A percentile compares a stretch with the other conserved stretches of the same genome.
Conservation (phyloP, 2,113 vertebrate species). For the Lipotes vexillifer region DNA sequence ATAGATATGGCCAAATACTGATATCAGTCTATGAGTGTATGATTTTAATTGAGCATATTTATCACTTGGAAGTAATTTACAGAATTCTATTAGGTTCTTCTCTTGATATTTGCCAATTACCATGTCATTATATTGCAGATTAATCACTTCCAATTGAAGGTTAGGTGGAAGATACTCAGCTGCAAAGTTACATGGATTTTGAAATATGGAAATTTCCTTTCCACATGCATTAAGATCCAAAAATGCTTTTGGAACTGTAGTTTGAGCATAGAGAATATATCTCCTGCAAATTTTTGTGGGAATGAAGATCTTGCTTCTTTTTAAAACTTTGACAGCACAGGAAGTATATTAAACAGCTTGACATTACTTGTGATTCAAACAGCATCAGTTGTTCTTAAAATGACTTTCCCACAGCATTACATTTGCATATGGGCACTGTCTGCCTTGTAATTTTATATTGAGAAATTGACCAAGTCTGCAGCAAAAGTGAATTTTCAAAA, state of each 20-base stretch:
- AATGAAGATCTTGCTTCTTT: conserved; percentile 13
- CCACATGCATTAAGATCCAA: neutral
- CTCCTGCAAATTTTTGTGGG: neutral
- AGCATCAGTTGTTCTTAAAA: conserved; percentile 4
- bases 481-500: conserved; percentile 30
- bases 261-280: neutral
- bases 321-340: neutral
- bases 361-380: neutral
- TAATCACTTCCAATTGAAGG: neutral
- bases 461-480: neutral
- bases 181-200: conserved; percentile 32
- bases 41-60: neutral
- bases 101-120: neutral
- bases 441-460: neutral
- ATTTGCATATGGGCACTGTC: neutral
- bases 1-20: neutral
- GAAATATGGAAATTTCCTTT: conserved; percentile 42
- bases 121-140: neutral
- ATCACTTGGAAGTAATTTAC: neutral
- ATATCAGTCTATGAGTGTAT: neutral
- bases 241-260: neutral
- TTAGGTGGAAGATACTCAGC: neutral
- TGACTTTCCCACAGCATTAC: neutral
- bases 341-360: neutral
- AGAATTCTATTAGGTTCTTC: neutral